A percentile compares a stretch with the other conserved stretches of the same genome.
phyloP scores from a whole-genome alignment of 2,113 vertebrate genomes.

The Hystrix cristata region DNA sequence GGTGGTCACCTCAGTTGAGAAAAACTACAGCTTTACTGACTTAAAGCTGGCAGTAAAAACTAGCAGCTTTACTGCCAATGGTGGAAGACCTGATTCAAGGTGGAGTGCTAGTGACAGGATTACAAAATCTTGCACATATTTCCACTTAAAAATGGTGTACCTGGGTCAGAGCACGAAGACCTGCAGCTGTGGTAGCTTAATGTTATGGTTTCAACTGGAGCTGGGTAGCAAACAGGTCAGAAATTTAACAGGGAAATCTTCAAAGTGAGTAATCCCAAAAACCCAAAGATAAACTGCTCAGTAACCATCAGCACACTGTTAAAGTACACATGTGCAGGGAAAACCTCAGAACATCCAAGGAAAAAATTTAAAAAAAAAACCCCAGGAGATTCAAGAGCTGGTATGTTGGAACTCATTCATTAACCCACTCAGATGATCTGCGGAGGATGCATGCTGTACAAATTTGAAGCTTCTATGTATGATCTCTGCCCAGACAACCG shows the following conservation, averaged over 20 bases:
- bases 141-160: background rate
- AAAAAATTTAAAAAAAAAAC: background rate
- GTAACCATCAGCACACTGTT: background rate
- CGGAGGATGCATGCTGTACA: background rate
- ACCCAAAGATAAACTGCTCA: background rate
- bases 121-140: background rate
- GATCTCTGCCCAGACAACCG: background rate
- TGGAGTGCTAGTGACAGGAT: background rate
- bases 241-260: background rate
- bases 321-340: background rate
- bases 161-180: background rate
- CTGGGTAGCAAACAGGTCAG: background rate
- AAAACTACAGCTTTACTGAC: conserved; percentile 36
- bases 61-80: background rate
- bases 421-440: background rate
- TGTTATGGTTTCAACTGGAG: background rate
- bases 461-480: background rate
- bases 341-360: background rate
- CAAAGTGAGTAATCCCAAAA: background rate
- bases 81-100: background rate
- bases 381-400: background rate
- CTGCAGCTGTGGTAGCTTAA: background rate
- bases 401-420: background rate
- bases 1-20: background rate
- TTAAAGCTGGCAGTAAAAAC: background rate